Conservation (phyloP, 2,797 vertebrate genomes). For the Urocyon cinereoargenteus region DNA sequence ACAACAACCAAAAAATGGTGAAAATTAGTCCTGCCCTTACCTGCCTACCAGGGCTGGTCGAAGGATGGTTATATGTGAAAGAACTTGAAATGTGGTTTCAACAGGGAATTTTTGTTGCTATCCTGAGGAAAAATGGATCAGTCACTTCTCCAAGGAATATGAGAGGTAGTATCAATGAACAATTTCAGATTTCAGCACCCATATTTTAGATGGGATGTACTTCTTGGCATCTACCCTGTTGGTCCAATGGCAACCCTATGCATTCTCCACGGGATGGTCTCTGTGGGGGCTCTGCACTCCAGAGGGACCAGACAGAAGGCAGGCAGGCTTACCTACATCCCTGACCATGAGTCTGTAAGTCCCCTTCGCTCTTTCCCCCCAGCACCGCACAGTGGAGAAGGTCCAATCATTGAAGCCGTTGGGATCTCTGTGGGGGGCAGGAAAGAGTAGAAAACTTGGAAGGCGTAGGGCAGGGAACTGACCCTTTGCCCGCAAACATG, state of each 20-base stretch:
- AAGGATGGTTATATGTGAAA: conserved; percentile 64
- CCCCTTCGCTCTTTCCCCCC: conserved; percentile 95
- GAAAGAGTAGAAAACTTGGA: neutral
- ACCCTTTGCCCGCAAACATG: neutral
- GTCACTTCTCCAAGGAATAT: conserved; percentile 53
- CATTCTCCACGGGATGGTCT: neutral
- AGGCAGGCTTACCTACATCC: conserved; percentile 91
- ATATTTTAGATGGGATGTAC: neutral
- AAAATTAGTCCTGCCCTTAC: conserved; percentile 63
- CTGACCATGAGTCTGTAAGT: conserved; percentile 92
- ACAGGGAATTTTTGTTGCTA: conserved; percentile 67
- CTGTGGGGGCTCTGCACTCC: conserved; percentile 6
- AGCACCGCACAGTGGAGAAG: conserved; percentile 98
- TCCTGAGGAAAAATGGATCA: conserved; percentile 62
- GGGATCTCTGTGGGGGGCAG: conserved; percentile 89
- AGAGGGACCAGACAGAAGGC: neutral
- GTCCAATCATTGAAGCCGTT: conserved; percentile 96
- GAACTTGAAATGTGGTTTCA: conserved; percentile 76
- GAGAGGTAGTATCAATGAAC: neutral
- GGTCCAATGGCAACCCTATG: neutral
- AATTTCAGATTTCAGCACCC: neutral
- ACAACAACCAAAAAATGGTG: neutral
- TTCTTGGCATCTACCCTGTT: neutral
- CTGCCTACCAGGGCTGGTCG: conserved; percentile 65
- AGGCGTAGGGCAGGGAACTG: neutral